Conservation (phyloP, 1,140 invertebrate species). For the Temnothorax curvispinosus region DNA sequence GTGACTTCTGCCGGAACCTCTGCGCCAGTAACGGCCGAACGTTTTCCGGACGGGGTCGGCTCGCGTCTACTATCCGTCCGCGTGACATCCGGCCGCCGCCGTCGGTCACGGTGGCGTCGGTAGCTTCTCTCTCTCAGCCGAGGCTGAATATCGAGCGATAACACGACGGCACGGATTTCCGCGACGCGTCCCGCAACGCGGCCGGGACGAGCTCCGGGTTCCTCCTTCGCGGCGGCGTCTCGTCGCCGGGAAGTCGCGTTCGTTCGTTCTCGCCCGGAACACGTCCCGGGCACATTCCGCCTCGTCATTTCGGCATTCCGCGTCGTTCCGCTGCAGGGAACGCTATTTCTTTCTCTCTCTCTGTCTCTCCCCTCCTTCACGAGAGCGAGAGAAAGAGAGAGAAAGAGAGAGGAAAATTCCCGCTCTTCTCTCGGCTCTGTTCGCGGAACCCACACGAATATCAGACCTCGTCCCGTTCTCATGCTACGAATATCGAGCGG, state of each 20-base stretch:
- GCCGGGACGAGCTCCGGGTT: not conserved
- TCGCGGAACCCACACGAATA: constrained; percentile 34
- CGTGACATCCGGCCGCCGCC: constrained; percentile 77
- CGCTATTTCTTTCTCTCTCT: not conserved
- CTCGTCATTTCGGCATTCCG: constrained; percentile 38
- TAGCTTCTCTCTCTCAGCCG: constrained; percentile 77
- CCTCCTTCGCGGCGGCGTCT: not conserved
- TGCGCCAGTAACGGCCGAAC: constrained; percentile 44
- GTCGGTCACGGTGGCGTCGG: constrained; percentile 71
- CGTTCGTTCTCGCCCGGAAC: not conserved
- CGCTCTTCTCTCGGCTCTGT: not conserved
- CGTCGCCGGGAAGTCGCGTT: not conserved
- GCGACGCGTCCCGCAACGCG: constrained; percentile 41
- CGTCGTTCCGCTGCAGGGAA: not conserved
- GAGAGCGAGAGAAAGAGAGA: not conserved
- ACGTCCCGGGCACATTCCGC: constrained; percentile 1
- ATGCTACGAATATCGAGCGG: constrained; percentile 73
- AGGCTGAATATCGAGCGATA: constrained; percentile 80
- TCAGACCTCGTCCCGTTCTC: constrained; percentile 54
- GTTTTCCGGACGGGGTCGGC: constrained; percentile 63
- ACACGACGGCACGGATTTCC: constrained; percentile 76
- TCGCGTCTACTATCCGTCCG: constrained; percentile 69
- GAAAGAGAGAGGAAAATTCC: not conserved
- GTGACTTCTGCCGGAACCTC: constrained; percentile 50
- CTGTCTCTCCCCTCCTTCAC: not conserved